These are phyloP conservation scores for Adelges cooleyi DNA, from an alignment of 1,140 invertebrate species.

Conservation along the genomic window DNA sequence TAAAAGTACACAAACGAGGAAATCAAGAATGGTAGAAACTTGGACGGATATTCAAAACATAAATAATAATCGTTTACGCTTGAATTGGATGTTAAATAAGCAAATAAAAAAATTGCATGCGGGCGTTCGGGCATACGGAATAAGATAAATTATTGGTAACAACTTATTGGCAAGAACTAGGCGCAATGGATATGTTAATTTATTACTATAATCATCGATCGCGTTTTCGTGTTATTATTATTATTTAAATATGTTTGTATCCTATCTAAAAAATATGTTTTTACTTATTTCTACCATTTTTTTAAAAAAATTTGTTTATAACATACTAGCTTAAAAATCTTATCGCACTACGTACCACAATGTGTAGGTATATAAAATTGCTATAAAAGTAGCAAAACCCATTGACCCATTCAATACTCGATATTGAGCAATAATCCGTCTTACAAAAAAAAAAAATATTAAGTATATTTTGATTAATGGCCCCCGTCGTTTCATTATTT, in stretches of 20 bases:
- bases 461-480: slow-evolving; percentile 15
- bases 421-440: slow-evolving; percentile 22
- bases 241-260: background rate
- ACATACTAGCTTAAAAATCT: background rate
- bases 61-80: slow-evolving; percentile 7
- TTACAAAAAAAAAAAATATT: too few species aligned
- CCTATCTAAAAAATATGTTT: too few species aligned
- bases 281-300: slow-evolving; percentile 26
- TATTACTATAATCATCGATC: slow-evolving; percentile 15
- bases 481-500: slow-evolving; percentile 12
- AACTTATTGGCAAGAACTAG: slow-evolving; percentile 25
- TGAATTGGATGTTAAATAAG: slow-evolving; percentile 20
- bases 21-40: slow-evolving; percentile 23
- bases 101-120: slow-evolving; percentile 9
- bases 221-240: background rate
- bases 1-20: slow-evolving; percentile 7
- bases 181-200: slow-evolving; percentile 27
- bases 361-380: slow-evolving; percentile 27
- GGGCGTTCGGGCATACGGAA: background rate
- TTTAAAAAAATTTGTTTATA: background rate
- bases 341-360: slow-evolving; percentile 21
- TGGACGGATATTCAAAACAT: slow-evolving; percentile 17
- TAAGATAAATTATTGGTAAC: slow-evolving; percentile 18
- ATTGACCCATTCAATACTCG: slow-evolving; percentile 16
- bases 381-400: slow-evolving; percentile 16